Base-by-base conservation (phyloP, 64 coral and sea anemone species). In the Cladopsammia gracilis region DNA sequence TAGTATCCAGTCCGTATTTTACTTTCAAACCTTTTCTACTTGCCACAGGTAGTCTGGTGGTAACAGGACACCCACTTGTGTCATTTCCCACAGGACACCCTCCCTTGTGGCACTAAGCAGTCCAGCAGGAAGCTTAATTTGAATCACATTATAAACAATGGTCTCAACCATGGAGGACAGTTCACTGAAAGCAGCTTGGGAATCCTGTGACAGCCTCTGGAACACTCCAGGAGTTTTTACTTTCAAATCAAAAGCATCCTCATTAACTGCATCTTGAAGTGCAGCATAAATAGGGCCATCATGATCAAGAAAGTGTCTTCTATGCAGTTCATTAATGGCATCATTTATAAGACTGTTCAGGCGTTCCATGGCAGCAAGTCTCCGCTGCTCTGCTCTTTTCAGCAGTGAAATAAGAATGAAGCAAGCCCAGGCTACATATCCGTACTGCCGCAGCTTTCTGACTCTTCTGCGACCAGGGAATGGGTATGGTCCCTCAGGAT, bases 381-480 rank as follows among this genome's bases (percentile, higher is more conserved):
- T 73, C 75, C 80, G 90, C 26, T 78, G 58, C 3, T n/a, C 20
- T 10, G 69, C 14, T 86, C 87, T 68, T 70, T 70, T 90, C 48
- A 93, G 25, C 1, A 89, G 58, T 6, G 90, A 85, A 10, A 96
- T 76, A 50, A 96, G 89, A 52, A 89, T 89, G 60, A 96, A 22
- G 25, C 95, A 96, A 11, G 93, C 93, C 95, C 95, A 96, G 48
- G 79, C 65, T 4, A 86, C 91, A 87, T 96, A 96, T 85, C 93
- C 93, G 47, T 86, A 42, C 34, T 93, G 95, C 9, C 95, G 91
- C 14, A 96, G 46, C 48, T 93, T 96, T 46, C 91, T 85, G 50
- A 93, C 89, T 62, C 65, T 77, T 18, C 19, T 85, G 19, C 91
- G 75, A 5, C 95, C 95, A 68, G 95, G 95, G 69, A 93, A 96